Evolutionary conservation across 2,888 invertebrate species (phyloP), one percentile per base, ranked within the genome.

Genomic region (Ischnus inquisitorius): DNA sequence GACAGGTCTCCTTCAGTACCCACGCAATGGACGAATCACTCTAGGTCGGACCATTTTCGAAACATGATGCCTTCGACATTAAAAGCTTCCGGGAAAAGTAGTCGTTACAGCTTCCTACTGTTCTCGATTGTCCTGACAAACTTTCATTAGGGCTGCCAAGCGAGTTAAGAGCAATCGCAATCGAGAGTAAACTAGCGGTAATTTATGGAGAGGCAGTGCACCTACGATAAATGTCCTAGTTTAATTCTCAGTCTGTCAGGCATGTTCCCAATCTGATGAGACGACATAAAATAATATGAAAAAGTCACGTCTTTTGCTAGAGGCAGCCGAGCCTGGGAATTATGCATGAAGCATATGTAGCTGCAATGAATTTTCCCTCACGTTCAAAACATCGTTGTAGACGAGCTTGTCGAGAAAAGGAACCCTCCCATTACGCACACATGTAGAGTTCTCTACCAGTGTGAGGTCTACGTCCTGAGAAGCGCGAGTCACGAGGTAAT

Each of bases 401-500:
- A 1, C 57, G 25, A 60, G 57, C 1, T 60, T 28, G 62, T 5
- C 39, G 64, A 54, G 72, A 78, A 84, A 81, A 78, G 78, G 80
- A 84, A 84, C 68, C 79, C 76, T 65, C 71, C 34, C 12, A 51
- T 39, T 51, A 60, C 57, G 41, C 60, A 60, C 64, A 64, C 46
- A 65, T 41, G 41, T 62, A 65, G 34, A 72, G 34, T 62, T 34
- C 43, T 12, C 34, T 6, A 4, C 60, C 16, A 62, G 75, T 6
- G 57, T n/a, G 46, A 14, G 71, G 64, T 80, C 74, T 69, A 62
- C 64, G 78, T 84, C 77, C 81, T 78, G 84, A 60, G 78, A 81
- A 81, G 78, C 69, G 69, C 84, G 68, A 84, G 75, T 84, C 84
- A 81, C 80, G 84, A 78, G 84, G 74, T 48, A n/a, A 81, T 43